Conservation (phyloP, 2,797 vertebrate species). For the Nannoperca australis region DNA sequence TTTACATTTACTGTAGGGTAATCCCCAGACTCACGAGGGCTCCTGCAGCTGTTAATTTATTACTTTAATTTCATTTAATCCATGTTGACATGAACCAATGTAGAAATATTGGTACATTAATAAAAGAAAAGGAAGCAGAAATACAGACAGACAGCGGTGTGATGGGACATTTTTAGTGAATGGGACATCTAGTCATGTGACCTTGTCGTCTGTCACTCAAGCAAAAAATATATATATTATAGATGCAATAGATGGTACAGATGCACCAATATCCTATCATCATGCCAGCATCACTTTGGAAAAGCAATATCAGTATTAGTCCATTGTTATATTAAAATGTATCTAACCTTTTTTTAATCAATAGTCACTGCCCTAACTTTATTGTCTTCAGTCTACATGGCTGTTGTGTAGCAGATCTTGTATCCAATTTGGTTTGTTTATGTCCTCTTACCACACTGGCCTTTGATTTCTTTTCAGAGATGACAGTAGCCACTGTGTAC, state of each 20-base stretch:
- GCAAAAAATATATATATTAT: background rate
- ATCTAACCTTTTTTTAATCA: background rate
- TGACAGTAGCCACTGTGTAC: slow-evolving; percentile 87
- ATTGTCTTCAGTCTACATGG: background rate
- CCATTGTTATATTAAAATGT: too few species aligned
- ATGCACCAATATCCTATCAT: background rate
- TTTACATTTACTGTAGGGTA: background rate
- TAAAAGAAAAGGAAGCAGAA: too few species aligned
- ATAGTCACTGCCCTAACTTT: background rate
- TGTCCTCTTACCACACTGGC: background rate
- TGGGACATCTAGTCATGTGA: slow-evolving; percentile 4
- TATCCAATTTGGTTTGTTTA: background rate
- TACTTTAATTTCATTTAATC: slow-evolving; percentile 27
- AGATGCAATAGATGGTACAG: background rate
- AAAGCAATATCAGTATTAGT: background rate
- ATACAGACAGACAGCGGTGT: background rate
- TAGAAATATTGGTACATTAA: background rate
- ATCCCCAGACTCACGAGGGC: background rate
- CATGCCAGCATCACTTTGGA: background rate
- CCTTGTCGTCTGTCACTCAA: background rate
- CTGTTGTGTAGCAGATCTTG: background rate
- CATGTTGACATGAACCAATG: background rate
- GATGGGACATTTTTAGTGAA: background rate
- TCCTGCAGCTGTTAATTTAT: background rate
- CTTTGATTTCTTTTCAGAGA: slow-evolving; percentile 48